Evolutionary conservation across 2,888 invertebrate genomes (phyloP), one percentile per base, ranked within the genome.

Genomic region (Nemotelus nigrinus): DNA sequence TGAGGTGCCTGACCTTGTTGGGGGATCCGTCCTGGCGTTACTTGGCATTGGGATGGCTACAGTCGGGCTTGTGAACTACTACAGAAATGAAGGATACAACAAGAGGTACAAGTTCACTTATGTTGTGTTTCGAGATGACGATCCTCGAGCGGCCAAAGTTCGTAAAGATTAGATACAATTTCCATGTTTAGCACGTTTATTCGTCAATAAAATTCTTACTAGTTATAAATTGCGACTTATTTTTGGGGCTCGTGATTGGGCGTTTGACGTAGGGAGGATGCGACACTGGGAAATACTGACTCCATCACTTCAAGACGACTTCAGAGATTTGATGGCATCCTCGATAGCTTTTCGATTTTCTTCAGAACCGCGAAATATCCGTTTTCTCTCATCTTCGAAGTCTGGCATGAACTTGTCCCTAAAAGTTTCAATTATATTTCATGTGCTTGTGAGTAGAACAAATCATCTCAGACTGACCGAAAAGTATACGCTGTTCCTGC

Each of bases 1-100:
- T 83, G 93, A 93, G 87, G 91, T 93, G 79, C 94, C 94, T 3
- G 94, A 93, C 86, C 86, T 94, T 68, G 85, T 94, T 60, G 92
- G 89, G 47, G 88, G 91, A 44, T 86, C 90, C 2, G 89, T 89
- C 10, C 81, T 92, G 80, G 93, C 89, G 0, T 0, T 92, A 0
- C 83, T 89, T 55, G 93, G 93, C 47, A 67, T 91, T 3, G 93
- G 93, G 47, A 70, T 91, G 3, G 89, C 85, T 5, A 83, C 84
- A 41, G 68, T 87, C 55, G 90, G 89, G 2, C 81, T 89, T 68
- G 85, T 86, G 78, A 89, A 88, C 55, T 91, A 92, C 81, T 83
- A 87, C 43, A 86, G 88, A 79, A 89, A 88, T 57, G 92, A 92
- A 83, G 91, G 92, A 74, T 92, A 93, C 83, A 92, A 93, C 82